These are phyloP conservation scores for Orycteropus afer DNA, from an alignment of 2,113 vertebrate genomes.

Conservation along the genomic window DNA sequence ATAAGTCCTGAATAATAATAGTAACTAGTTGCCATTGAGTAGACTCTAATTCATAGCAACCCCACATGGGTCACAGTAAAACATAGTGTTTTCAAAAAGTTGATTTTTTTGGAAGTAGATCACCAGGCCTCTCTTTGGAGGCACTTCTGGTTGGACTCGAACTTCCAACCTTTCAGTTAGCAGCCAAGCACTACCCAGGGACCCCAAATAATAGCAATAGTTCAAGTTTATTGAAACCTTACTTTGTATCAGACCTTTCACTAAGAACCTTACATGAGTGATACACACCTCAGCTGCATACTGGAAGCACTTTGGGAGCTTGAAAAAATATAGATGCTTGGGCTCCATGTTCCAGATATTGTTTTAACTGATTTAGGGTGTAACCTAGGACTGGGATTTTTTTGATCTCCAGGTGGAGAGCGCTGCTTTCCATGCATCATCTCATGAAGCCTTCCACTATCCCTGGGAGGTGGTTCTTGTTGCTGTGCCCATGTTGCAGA, in stretches of 20 bases:
- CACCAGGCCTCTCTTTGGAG: background rate
- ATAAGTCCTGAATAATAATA: too few relatives aligned
- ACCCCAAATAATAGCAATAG: too few relatives aligned
- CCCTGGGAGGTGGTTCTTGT: background rate
- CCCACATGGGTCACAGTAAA: background rate
- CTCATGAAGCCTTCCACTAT: background rate
- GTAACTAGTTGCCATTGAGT: background rate
- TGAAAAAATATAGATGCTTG: too few relatives aligned
- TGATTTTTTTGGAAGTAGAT: background rate
- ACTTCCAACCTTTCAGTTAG: background rate
- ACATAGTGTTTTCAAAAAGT: background rate
- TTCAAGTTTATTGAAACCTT: background rate
- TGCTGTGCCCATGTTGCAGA: background rate
- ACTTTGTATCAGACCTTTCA: background rate
- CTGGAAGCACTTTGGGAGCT: accelerated
- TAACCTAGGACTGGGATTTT: accelerated
- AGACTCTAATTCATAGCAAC: background rate
- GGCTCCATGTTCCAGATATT: background rate
- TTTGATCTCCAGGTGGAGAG: background rate
- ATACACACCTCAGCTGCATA: background rate
- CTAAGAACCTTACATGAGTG: accelerated
- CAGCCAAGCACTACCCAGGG: too few relatives aligned
- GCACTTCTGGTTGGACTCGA: background rate
- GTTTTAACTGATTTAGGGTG: background rate
- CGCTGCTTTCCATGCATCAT: accelerated